Conservation (phyloP, 2,888 invertebrate genomes). For the Cinara cedri region DNA sequence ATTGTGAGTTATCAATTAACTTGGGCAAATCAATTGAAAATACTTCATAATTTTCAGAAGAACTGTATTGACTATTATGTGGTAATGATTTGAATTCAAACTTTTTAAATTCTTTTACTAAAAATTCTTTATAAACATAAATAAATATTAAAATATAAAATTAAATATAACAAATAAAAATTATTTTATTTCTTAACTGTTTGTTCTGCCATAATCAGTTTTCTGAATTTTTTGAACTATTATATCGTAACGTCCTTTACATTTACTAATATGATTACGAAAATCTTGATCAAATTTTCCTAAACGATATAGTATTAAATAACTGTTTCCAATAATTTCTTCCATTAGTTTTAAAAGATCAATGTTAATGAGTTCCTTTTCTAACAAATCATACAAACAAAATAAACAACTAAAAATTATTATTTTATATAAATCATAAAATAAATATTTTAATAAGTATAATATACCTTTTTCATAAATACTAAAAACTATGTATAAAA, state of each 20-base stretch:
- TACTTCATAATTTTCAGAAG: slow-evolving; percentile 15
- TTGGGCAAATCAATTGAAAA: slow-evolving; percentile 43
- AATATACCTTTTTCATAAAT: slow-evolving; percentile 42
- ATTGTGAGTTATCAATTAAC: slow-evolving; percentile 39
- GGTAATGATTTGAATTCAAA: slow-evolving; percentile 51
- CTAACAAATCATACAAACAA: slow-evolving; percentile 25
- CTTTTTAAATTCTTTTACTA: slow-evolving; percentile 47
- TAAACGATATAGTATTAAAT: slow-evolving; percentile 32
- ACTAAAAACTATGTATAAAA: slow-evolving; percentile 36
- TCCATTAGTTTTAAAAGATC: slow-evolving; percentile 14
- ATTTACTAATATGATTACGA: slow-evolving; percentile 52
- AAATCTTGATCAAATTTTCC: slow-evolving; percentile 53
- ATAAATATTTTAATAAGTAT: neutral
- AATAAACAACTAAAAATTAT: neutral
- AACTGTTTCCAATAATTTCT: slow-evolving; percentile 49
- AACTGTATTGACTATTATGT: slow-evolving; percentile 22
- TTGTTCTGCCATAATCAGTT: slow-evolving; percentile 16
- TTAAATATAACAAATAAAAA: neutral
- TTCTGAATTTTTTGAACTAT: slow-evolving; percentile 47
- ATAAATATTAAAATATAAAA: slow-evolving; percentile 8
- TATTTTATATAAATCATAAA: neutral
- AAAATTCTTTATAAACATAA: slow-evolving; percentile 39
- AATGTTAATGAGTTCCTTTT: slow-evolving; percentile 20
- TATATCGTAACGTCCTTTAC: slow-evolving; percentile 48
- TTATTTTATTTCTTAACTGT: slow-evolving; percentile 23